Evolutionary conservation across 2,888 invertebrate species (phyloP).

Genomic region (Xanthia icteritia): DNA sequence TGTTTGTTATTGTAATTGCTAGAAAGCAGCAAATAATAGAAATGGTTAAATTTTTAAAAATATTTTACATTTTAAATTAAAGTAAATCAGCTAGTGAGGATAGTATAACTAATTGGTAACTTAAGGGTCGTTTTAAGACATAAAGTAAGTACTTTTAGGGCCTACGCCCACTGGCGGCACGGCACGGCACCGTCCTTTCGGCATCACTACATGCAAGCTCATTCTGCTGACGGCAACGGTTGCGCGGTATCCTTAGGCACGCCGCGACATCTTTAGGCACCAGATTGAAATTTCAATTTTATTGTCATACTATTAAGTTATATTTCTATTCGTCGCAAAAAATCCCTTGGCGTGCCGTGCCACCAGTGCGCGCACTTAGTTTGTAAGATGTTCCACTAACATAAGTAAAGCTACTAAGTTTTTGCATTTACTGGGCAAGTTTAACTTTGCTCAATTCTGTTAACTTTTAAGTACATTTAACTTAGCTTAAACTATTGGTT

Average conservation of each 20-base stretch:
- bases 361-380: neutral
- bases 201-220: neutral
- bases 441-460: neutral
- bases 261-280: neutral
- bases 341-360: neutral
- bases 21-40: neutral
- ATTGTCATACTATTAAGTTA: neutral
- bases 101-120: neutral
- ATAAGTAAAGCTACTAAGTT: neutral
- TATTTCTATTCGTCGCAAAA: neutral
- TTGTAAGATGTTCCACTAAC: neutral
- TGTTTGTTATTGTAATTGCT: neutral
- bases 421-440: neutral
- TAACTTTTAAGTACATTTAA: neutral
- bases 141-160: neutral
- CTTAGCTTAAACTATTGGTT: slow-evolving; percentile 7
- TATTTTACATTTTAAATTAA: neutral
- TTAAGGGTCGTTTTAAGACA: neutral
- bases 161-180: neutral
- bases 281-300: neutral
- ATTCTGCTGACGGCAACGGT: neutral
- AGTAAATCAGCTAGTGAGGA: neutral
- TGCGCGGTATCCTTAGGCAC: too few species aligned
- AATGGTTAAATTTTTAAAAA: neutral
- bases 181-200: neutral